Percentiles rank a stretch among this genome's conserved stretches.
Evolutionary conservation across 2,888 invertebrate genomes (phyloP).

Genomic region (Rhagonycha lutea): DNA sequence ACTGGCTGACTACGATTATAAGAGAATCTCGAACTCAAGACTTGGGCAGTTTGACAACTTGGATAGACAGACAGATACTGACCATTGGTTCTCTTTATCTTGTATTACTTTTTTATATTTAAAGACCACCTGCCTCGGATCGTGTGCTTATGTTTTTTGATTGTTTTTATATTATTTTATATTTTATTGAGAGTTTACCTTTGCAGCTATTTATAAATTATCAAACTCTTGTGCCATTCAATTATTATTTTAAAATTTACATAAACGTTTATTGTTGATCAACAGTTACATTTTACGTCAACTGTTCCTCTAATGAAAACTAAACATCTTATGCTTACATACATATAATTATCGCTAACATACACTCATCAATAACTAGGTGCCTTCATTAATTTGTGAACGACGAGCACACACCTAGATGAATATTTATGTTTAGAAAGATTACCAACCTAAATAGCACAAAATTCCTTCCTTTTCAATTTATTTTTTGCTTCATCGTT

Average conservation of each 20-base stretch:
- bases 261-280: slow-evolving; percentile 26
- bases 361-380: slow-evolving; percentile 26
- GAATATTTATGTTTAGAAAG: slow-evolving; percentile 20
- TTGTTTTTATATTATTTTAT: background rate
- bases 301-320: slow-evolving; percentile 29
- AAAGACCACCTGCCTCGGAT: slow-evolving; percentile 25
- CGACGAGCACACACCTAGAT: slow-evolving; percentile 17
- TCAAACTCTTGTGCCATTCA: background rate
- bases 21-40: slow-evolving; percentile 38
- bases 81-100: slow-evolving; percentile 24
- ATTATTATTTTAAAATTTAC: slow-evolving; percentile 26
- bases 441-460: background rate
- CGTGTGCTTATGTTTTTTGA: slow-evolving; percentile 1
- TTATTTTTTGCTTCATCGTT: background rate
- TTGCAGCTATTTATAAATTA: background rate
- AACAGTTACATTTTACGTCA: slow-evolving; percentile 27
- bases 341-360: slow-evolving; percentile 33
- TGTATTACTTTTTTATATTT: slow-evolving; percentile 15
- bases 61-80: slow-evolving; percentile 47
- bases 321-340: slow-evolving; percentile 36
- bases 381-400: slow-evolving; percentile 25
- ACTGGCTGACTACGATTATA: slow-evolving; percentile 49
- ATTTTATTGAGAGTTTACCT: background rate
- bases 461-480: background rate
- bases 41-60: slow-evolving; percentile 45